Evolutionary conservation across 2,888 invertebrate species (phyloP).

Genomic region (Acronicta alni): DNA sequence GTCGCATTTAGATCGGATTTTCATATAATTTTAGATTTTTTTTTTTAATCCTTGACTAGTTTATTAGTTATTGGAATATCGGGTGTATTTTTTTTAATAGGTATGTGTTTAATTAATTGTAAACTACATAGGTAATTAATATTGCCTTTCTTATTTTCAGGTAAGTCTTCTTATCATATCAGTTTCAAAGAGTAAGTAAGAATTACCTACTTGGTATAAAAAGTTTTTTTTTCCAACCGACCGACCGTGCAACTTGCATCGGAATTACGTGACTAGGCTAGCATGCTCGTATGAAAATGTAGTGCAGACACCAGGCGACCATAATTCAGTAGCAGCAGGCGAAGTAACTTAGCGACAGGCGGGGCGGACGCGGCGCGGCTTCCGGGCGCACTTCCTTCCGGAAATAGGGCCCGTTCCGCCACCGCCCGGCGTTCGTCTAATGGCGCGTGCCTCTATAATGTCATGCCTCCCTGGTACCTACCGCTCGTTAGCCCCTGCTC

Average conservation of each 20-base stretch:
- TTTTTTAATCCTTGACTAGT: too few relatives aligned
- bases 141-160: conserved; percentile 43
- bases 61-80: too few relatives aligned
- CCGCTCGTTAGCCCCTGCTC: conserved; percentile 73
- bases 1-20: too few relatives aligned
- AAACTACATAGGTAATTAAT: too few relatives aligned
- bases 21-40: too few relatives aligned
- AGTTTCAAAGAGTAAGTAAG: not conserved
- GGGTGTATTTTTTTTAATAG: too few relatives aligned
- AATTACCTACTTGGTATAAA: not conserved
- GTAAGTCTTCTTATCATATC: conserved; percentile 23
- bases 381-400: conserved; percentile 85
- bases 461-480: conserved; percentile 82
- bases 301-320: conserved; percentile 71
- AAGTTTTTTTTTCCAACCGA: not conserved
- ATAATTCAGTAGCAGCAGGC: conserved; percentile 67
- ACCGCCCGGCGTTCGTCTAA: conserved; percentile 66
- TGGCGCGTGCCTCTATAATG: conserved; percentile 81
- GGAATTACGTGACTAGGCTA: conserved; percentile 48
- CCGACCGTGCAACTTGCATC: conserved; percentile 7
- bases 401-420: conserved; percentile 88
- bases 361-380: conserved; percentile 80
- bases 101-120: too few relatives aligned
- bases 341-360: conserved; percentile 70
- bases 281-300: conserved; percentile 59